Evolutionary conservation across 2,888 invertebrate genomes (phyloP), one percentile per base, ranked within the genome.

Genomic region (Ornithoptera alexandrae): DNA sequence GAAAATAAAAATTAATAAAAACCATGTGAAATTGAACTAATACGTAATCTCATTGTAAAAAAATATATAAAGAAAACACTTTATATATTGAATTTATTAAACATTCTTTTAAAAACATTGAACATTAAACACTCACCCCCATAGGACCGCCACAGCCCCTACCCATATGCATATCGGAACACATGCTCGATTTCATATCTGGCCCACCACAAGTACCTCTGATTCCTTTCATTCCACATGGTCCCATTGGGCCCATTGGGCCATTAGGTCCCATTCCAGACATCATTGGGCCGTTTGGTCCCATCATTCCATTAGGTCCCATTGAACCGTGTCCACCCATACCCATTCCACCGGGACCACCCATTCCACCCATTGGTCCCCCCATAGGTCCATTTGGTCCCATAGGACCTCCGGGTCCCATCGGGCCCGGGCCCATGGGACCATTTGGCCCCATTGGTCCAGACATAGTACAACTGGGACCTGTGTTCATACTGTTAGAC

Each of bases 121-220:
- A 1, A 39, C n/a, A 20, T 24, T 15, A 22, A n/a, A 53, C 53
- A 84, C 90, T 88, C 76, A 93, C 93, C 81, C 92, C 93, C 93
- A 93, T 93, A 62, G 93, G 93, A 61, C 92, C 93, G 1, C 92
- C 92, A 69, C 93, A 93, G 3, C 89, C 92, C 75, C 93, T 84
- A 20, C 92, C 91, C 92, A 93, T 92, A 77, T 93, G 93, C 85
- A 93, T 93, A 77, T 93, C 93, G 72, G 89, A 84, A 74, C 93
- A 93, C 92, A 93, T 93, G 10, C 90, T 89, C 0, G 86, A 78
- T 73, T 93, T 93, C 92, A 93, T 93, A 72, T 93, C 93, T 1
- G 93, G 92, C n/a, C 92, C 88, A 1, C 93, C 93, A 73, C 92
- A 91, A 0, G 92, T 79, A 17, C 90, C 89, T 71, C 93, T 83